Evolutionary conservation across 1,140 invertebrate genomes (phyloP).

Genomic region (Drosophila varians): DNA sequence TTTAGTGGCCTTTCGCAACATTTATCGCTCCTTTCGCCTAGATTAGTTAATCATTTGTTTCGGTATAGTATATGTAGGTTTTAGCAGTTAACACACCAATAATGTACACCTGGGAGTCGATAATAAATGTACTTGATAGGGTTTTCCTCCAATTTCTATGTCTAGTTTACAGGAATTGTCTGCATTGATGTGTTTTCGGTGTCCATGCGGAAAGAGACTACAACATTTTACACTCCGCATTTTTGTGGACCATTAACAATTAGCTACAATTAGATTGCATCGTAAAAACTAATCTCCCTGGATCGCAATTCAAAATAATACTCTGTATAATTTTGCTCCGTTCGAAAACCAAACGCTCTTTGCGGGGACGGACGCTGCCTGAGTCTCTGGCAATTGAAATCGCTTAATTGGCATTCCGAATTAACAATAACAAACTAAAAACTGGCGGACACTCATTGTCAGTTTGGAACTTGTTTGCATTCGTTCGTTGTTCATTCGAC

Average conservation of each 20-base stretch:
- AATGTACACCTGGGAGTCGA: constrained; percentile 48
- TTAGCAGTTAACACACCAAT: constrained; percentile 33
- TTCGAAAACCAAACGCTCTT: constrained; percentile 47
- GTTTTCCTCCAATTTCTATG: constrained; percentile 12
- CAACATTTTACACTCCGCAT: constrained; percentile 46
- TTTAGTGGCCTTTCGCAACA: constrained; percentile 10
- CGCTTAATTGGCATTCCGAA: constrained; percentile 48
- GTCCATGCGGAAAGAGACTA: constrained; percentile 41
- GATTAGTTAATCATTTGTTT: constrained; percentile 10
- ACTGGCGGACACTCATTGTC: constrained; percentile 30
- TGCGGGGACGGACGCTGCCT: constrained; percentile 62
- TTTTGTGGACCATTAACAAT: constrained; percentile 54
- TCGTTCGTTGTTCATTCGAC: constrained; percentile 46
- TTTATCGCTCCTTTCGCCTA: constrained; percentile 5
- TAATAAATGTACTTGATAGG: constrained; percentile 57
- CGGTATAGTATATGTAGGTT: constrained; percentile 4
- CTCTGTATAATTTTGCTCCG: constrained; percentile 53
- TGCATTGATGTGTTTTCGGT: constrained; percentile 17
- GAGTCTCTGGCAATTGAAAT: constrained; percentile 52
- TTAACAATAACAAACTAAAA: constrained; percentile 46
- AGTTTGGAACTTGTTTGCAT: constrained; percentile 37
- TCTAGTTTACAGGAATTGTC: constrained; percentile 35
- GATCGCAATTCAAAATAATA: constrained; percentile 56
- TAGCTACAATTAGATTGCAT: constrained; percentile 73
- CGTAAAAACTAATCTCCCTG: constrained; percentile 65